Conservation (phyloP, 2,888 invertebrate species). For the Cephonodes hylas region DNA sequence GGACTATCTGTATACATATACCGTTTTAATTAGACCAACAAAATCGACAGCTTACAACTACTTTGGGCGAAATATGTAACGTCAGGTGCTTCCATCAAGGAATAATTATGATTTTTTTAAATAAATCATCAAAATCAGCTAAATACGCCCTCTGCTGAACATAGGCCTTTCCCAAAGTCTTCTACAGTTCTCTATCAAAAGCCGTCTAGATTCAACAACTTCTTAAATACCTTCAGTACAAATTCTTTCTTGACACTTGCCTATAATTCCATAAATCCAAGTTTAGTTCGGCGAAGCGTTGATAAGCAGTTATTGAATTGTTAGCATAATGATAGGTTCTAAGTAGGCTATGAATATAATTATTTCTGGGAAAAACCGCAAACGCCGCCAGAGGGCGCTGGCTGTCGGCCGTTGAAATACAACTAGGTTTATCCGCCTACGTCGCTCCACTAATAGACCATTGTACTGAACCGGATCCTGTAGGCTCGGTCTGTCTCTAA, state of each 20-base stretch:
- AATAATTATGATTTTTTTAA: too few species aligned
- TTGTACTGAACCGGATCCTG: slow-evolving; percentile 11
- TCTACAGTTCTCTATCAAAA: too few species aligned
- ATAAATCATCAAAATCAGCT: too few species aligned
- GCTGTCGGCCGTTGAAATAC: slow-evolving; percentile 3
- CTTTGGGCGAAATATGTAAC: too few species aligned
- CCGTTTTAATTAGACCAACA: too few species aligned
- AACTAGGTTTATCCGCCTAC: slow-evolving; percentile 9
- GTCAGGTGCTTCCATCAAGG: too few species aligned
- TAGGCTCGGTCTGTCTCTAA: background rate
- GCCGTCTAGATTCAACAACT: background rate
- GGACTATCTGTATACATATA: too few species aligned
- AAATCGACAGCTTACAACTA: too few species aligned
- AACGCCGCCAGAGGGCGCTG: slow-evolving; percentile 8
- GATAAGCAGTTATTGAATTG: background rate
- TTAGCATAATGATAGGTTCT: slow-evolving; percentile 1
- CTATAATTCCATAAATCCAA: background rate
- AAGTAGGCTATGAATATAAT: slow-evolving; percentile 1
- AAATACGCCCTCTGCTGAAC: too few species aligned
- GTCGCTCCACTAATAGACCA: slow-evolving; percentile 8
- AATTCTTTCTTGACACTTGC: background rate
- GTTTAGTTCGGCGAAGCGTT: background rate
- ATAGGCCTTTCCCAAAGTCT: too few species aligned
- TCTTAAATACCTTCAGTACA: background rate
- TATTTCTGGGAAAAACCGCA: slow-evolving; percentile 6